Percentiles rank a stretch among this genome's conserved stretches.
Evolutionary conservation across 2,888 invertebrate species (phyloP).

Genomic region (Slavum lentiscoides): DNA sequence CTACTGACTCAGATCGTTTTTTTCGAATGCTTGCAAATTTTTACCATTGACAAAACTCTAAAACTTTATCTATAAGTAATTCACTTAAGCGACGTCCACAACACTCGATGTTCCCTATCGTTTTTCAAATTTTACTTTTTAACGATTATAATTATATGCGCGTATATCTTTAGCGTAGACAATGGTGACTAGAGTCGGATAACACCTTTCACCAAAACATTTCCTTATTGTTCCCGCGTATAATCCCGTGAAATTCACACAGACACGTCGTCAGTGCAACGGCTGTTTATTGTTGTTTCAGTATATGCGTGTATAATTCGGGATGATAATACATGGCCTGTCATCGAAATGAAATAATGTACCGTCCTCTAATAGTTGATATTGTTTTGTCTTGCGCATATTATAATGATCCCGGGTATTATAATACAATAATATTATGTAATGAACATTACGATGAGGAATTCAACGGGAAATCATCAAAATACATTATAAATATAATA

Average conservation of each 20-base stretch:
- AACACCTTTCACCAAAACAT: background rate
- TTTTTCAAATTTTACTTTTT: too few species aligned
- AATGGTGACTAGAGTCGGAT: background rate
- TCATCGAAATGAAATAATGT: conserved; percentile 23
- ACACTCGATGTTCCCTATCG: too few species aligned
- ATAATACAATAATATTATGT: background rate
- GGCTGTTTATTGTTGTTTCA: conserved; percentile 17
- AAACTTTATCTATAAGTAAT: too few species aligned
- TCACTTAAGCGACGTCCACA: too few species aligned
- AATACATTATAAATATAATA: too few species aligned
- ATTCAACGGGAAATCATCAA: too few species aligned
- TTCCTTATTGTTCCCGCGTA: conserved; percentile 21
- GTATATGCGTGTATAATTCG: background rate
- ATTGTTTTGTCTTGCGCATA: background rate
- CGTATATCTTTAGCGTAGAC: background rate
- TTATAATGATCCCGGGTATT: background rate
- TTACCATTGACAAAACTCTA: too few species aligned
- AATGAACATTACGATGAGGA: too few species aligned
- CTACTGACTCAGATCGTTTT: too few species aligned
- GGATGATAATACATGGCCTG: conserved; percentile 24
- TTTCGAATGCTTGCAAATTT: too few species aligned
- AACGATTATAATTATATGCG: too few species aligned
- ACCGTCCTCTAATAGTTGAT: conserved; percentile 16
- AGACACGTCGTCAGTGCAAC: background rate
- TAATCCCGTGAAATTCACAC: background rate